phyloP scores from a whole-genome alignment of 2,797 vertebrate genomes.

The Odontamblyopus rebecca region DNA sequence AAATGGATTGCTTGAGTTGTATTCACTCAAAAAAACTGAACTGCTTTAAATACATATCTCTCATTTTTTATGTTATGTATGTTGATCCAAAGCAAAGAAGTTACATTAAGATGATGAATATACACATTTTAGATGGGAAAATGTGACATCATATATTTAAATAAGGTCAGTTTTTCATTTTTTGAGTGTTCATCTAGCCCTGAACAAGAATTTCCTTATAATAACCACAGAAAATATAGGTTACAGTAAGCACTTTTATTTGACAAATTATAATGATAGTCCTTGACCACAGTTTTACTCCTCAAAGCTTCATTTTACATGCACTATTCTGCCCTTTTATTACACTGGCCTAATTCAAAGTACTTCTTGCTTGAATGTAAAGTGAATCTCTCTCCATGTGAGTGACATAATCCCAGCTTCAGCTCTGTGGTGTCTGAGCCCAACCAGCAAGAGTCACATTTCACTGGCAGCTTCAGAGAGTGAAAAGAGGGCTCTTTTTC shows the following conservation, averaged over 20 bases:
- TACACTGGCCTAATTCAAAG: conserved; percentile 31
- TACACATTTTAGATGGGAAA: too few species aligned
- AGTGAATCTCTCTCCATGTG: conserved; percentile 44
- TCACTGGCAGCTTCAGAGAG: conserved; percentile 45
- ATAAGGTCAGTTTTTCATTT: too few species aligned
- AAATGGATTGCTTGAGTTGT: too few species aligned
- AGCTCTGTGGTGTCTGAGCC: conserved; percentile 25
- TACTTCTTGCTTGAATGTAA: conserved; percentile 48
- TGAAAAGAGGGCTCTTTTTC: conserved; percentile 50
- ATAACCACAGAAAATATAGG: not conserved
- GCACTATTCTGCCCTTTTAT: conserved; percentile 38
- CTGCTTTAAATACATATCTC: too few species aligned
- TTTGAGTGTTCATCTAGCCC: too few species aligned
- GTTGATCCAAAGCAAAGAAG: too few species aligned
- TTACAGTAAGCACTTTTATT: not conserved
- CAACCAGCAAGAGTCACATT: conserved; percentile 62
- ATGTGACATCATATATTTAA: not conserved
- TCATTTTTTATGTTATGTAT: too few species aligned
- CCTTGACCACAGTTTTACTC: not conserved
- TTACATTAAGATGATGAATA: too few species aligned
- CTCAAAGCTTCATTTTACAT: conserved; percentile 12
- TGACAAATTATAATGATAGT: not conserved
- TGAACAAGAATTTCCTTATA: too few species aligned
- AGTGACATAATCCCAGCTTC: conserved; percentile 63
- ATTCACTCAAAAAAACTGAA: too few species aligned